Base-by-base conservation (phyloP, 2,797 vertebrate genomes). In the Rhinatrema bivittatum region DNA sequence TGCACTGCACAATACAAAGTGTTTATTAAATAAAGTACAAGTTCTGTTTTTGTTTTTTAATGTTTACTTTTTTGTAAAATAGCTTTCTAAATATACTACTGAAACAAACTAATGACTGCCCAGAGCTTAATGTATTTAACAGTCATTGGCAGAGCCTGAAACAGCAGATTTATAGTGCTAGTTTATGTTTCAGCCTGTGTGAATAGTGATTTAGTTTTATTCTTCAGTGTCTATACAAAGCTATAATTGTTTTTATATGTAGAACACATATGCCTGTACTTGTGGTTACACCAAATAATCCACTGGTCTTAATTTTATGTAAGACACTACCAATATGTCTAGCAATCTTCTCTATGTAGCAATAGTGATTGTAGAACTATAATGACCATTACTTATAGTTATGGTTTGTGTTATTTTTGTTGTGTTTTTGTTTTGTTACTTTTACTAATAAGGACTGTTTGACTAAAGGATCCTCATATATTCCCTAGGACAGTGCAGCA, bases 261-360 rank as follows among this genome's bases (percentile, higher is more conserved):
- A 1, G 20, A 22, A 28, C 14, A 24, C n/a, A 5, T n/a, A n/a
- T 14, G 7, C 20, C 22, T 32, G 15, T 24, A 0, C 5, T 5
- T 3, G 3, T 4, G 32, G 6, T 21, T 34, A 43, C 13, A 5
- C 25, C 8, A 19, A 4, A 1, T 12, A 6, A 29, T 22, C 39
- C 23, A 0, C 7, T 2, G 2, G 31, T 21, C 25, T 20, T n/a
- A n/a, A n/a, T n/a, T n/a, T n/a, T 39, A 2, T 32, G 5, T 5
- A 38, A 44, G 39, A 34, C 46, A 51, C 53, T 64, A 54, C 54
- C 54, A n/a, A n/a, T n/a, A n/a, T n/a, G n/a, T n/a, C n/a, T n/a
- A n/a, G n/a, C n/a, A n/a, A n/a, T n/a, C n/a, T n/a, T n/a, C n/a
- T n/a, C n/a, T n/a, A n/a, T n/a, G n/a, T n/a, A n/a, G n/a, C n/a